phyloP scores from a whole-genome alignment of 1,140 invertebrate species.

The Leptopilina boulardi region DNA sequence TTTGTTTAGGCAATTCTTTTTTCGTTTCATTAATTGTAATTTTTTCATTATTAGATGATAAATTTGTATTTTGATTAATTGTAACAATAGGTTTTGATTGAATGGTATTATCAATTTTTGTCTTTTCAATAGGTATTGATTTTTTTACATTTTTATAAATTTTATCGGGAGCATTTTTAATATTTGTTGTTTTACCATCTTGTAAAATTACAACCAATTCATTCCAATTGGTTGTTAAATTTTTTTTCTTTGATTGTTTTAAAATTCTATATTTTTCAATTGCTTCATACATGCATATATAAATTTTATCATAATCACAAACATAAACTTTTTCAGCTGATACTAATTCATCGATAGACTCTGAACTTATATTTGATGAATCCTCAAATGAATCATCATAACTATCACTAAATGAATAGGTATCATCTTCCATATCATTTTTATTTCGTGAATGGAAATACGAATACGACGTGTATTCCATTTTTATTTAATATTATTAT shows the following conservation, averaged over 20 bases:
- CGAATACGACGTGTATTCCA: background rate
- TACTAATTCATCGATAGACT: background rate
- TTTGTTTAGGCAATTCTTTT: background rate
- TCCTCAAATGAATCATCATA: background rate
- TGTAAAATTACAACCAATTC: background rate
- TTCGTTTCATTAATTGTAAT: background rate
- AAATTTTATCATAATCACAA: conserved; percentile 15
- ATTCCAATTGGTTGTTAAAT: background rate
- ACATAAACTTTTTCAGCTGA: background rate
- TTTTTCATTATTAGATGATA: background rate
- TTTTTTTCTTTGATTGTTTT: background rate
- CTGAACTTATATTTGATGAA: background rate
- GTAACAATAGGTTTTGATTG: background rate
- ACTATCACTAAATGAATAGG: background rate
- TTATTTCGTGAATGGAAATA: background rate
- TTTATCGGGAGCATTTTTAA: background rate
- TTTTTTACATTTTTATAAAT: background rate
- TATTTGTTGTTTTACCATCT: background rate
- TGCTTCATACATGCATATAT: background rate
- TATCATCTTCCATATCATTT: background rate
- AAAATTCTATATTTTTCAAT: background rate
- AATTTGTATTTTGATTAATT: background rate
- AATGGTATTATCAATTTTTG: background rate
- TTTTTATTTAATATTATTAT: background rate
- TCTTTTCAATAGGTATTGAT: background rate